Evolutionary conservation across 2,888 invertebrate genomes (phyloP).

Genomic region (Trachelus troglodyta): DNA sequence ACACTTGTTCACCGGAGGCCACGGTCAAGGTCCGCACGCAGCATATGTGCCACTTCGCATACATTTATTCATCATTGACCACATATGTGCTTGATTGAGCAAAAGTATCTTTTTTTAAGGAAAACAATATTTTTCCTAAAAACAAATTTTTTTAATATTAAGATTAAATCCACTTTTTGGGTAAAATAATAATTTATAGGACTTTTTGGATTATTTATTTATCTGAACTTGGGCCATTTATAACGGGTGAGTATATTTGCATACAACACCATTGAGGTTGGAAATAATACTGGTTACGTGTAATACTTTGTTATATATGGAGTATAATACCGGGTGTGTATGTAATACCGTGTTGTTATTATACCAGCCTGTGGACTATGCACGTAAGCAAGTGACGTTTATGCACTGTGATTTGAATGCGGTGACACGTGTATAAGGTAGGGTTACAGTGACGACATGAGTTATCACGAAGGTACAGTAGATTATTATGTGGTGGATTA

Average conservation of each 20-base stretch:
- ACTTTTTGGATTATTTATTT: not conserved
- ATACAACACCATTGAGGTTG: not conserved
- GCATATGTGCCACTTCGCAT: not conserved
- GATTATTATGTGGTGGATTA: not conserved
- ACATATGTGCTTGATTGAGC: not conserved
- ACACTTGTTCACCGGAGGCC: constrained; percentile 18
- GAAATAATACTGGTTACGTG: not conserved
- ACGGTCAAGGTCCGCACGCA: constrained; percentile 18
- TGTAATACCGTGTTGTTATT: not conserved
- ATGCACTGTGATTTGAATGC: not conserved
- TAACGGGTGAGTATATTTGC: not conserved
- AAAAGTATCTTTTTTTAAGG: not conserved
- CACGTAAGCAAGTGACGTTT: not conserved
- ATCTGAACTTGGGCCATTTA: not conserved
- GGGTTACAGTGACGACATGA: not conserved
- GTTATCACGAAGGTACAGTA: not conserved
- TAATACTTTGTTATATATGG: not conserved
- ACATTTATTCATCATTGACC: not conserved
- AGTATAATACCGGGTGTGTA: not conserved
- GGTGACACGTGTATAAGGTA: not conserved
- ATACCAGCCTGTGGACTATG: not conserved
- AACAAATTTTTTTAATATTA: not conserved
- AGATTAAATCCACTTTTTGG: not conserved
- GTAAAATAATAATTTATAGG: not conserved
- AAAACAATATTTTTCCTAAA: not conserved